A percentile compares a stretch with the other conserved stretches of the same genome.
These are phyloP conservation scores for Brachionus paranguensis DNA, from an alignment of 1,140 invertebrate genomes.

Conservation along the genomic window DNA sequence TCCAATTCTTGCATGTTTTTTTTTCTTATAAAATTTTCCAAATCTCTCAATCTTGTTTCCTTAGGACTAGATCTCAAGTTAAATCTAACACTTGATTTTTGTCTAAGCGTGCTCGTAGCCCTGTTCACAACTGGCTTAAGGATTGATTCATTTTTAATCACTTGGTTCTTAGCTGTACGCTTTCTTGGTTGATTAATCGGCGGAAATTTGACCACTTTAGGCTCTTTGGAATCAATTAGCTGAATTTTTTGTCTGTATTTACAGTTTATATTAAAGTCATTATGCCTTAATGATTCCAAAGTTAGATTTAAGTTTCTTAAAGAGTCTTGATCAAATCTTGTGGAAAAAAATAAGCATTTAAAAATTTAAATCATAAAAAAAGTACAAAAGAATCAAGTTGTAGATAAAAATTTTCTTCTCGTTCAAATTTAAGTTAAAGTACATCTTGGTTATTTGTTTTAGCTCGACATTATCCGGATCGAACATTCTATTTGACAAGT, in stretches of 20 bases:
- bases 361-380: background rate
- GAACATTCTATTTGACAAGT: background rate
- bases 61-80: background rate
- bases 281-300: background rate
- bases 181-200: background rate
- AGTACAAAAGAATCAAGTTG: background rate
- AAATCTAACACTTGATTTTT: background rate
- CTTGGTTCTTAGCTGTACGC: background rate
- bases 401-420: background rate
- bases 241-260: background rate
- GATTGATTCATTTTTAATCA: background rate
- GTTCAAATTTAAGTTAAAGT: background rate
- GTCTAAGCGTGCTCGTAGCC: background rate
- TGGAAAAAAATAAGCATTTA: background rate
- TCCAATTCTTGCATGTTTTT: background rate
- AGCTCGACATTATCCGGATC: background rate
- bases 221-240: background rate
- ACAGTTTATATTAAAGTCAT: background rate
- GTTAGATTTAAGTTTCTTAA: background rate
- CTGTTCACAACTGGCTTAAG: background rate
- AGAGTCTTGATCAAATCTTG: background rate
- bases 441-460: constrained; percentile 13
- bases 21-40: background rate
- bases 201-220: background rate
- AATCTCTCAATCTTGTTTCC: background rate